Percentiles rank a stretch among this genome's conserved stretches.
phyloP scores from a whole-genome alignment of 2,113 vertebrate species.

The Cyprinus carpio region DNA sequence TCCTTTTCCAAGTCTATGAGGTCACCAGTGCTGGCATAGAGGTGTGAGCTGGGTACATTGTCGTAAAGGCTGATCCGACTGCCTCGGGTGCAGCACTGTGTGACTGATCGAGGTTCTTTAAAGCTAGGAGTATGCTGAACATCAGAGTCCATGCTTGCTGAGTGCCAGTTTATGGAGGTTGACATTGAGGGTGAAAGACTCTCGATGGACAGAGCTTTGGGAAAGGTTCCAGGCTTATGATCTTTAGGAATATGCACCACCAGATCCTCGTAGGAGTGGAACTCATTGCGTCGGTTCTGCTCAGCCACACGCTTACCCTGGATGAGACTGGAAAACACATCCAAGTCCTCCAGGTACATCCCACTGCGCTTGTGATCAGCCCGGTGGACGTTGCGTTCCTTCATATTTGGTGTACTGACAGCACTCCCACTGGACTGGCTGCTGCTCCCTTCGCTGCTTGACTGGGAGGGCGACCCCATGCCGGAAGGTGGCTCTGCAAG shows the following conservation, averaged over 20 bases:
- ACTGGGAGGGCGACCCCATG: constrained; percentile 67
- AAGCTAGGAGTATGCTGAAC: constrained; percentile 66
- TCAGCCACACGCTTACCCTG: constrained; percentile 73
- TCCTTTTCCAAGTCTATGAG: constrained; percentile 92
- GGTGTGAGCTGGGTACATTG: constrained; percentile 92
- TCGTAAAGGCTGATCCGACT: constrained; percentile 85
- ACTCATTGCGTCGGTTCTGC: constrained; percentile 83
- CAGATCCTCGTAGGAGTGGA: constrained; percentile 91
- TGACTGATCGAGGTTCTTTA: constrained; percentile 77
- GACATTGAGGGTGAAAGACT: constrained; percentile 85
- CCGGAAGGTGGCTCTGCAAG: constrained; percentile 59
- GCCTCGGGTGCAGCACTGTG: constrained; percentile 82
- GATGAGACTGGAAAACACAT: constrained; percentile 75
- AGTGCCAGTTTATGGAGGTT: constrained; percentile 81
- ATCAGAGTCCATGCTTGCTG: constrained; percentile 77
- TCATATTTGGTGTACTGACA: constrained; percentile 80
- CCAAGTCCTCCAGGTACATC: constrained; percentile 91
- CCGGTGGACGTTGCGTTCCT: constrained; percentile 81
- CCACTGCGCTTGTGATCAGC: constrained; percentile 84
- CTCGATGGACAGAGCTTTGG: constrained; percentile 97
- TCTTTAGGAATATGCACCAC: constrained; percentile 95
- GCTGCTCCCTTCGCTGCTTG: constrained; percentile 81
- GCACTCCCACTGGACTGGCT: constrained; percentile 81
- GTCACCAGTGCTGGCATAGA: constrained; percentile 95
- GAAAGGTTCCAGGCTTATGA: constrained; percentile 97